These are phyloP conservation scores for Autographa pulchrina DNA, from an alignment of 2,888 invertebrate genomes.

Conservation along the genomic window DNA sequence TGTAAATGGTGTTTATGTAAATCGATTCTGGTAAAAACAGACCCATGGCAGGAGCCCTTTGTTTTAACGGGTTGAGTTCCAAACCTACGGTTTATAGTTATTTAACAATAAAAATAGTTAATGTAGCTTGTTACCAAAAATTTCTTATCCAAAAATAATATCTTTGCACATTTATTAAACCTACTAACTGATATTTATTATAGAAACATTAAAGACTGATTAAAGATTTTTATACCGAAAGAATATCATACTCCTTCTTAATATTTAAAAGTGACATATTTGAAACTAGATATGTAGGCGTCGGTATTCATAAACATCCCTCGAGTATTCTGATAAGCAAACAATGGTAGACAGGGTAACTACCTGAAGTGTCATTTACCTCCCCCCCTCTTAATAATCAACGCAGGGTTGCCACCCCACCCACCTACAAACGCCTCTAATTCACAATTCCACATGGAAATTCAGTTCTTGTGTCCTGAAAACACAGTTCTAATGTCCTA, in stretches of 20 bases:
- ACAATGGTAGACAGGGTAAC: neutral
- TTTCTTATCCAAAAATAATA: too few species aligned
- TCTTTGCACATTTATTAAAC: too few species aligned
- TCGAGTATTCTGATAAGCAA: neutral
- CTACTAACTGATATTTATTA: too few species aligned
- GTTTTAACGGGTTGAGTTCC: too few species aligned
- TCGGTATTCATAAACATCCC: neutral
- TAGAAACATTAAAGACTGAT: neutral
- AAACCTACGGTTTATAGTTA: too few species aligned
- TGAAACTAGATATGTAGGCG: neutral
- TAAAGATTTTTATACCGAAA: neutral
- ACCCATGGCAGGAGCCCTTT: too few species aligned
- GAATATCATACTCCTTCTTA: too few species aligned
- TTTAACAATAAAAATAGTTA: too few species aligned
- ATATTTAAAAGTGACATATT: too few species aligned
- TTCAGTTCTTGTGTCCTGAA: constrained; percentile 30
- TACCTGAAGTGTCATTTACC: neutral
- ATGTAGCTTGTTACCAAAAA: too few species aligned
- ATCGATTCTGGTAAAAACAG: too few species aligned
- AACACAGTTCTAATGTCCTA: constrained; percentile 51
- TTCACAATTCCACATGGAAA: constrained; percentile 30
- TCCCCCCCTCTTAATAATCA: neutral
- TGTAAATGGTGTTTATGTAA: too few species aligned
- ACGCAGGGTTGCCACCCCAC: neutral
- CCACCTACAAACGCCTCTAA: constrained; percentile 8